Evolutionary conservation across 2,113 vertebrate genomes (phyloP).

Genomic region (Tachuris rubrigastra): DNA sequence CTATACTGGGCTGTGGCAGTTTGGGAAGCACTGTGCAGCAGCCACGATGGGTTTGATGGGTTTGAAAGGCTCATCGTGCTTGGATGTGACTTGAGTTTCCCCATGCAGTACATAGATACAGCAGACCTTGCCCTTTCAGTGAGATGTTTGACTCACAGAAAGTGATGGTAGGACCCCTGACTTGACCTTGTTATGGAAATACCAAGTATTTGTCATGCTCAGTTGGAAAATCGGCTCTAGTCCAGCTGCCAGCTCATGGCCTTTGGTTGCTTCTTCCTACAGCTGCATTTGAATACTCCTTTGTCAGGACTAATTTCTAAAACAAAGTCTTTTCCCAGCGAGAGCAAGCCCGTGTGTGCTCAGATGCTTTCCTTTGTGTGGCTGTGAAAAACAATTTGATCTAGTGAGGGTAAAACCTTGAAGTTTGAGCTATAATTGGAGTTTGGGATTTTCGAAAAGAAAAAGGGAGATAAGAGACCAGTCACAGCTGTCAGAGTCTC

Average conservation of each 20-base stretch:
- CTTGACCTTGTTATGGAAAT: background rate
- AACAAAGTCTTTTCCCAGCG: background rate
- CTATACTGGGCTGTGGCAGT: background rate
- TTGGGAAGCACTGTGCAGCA: background rate
- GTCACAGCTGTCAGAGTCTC: conserved; percentile 38
- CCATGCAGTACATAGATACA: background rate
- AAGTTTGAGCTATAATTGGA: conserved; percentile 70
- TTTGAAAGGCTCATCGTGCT: background rate
- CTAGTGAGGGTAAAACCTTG: conserved; percentile 45
- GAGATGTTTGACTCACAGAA: background rate
- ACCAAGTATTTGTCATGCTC: background rate
- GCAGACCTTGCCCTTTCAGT: background rate
- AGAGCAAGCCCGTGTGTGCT: background rate
- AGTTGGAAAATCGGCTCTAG: background rate
- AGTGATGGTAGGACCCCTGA: background rate
- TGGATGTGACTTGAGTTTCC: background rate
- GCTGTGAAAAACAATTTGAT: conserved; percentile 53
- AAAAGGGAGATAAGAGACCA: conserved; percentile 57
- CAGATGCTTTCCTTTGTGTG: conserved; percentile 7
- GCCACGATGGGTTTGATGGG: background rate
- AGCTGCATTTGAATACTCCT: background rate
- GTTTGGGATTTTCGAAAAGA: conserved; percentile 66
- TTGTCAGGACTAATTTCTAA: conserved; percentile 28
- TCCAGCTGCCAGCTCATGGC: background rate
- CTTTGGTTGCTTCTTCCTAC: background rate